phyloP scores from a whole-genome alignment of 2,888 invertebrate genomes.

The Empis livida region DNA sequence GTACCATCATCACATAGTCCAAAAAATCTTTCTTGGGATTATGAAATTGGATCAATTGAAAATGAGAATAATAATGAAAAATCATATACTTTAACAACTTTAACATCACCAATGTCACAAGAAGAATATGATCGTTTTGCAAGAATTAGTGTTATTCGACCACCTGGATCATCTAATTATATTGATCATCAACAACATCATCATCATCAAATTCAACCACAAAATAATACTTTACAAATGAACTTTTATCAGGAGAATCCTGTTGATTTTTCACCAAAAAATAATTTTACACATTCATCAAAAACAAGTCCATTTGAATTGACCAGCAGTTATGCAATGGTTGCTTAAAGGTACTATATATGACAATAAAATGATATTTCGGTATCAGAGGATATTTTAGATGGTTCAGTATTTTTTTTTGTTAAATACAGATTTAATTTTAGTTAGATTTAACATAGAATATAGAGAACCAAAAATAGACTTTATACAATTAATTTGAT shows the following conservation, averaged over 20 bases:
- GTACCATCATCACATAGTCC: neutral
- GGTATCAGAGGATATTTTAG: too few species aligned
- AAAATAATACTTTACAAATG: conserved; percentile 14
- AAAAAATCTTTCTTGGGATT: neutral
- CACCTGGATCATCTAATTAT: conserved; percentile 13
- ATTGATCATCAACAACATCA: neutral
- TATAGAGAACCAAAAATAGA: too few species aligned
- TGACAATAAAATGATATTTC: too few species aligned
- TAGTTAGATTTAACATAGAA: too few species aligned
- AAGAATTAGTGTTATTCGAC: conserved; percentile 29
- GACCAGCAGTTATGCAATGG: conserved; percentile 32
- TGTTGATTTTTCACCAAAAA: conserved; percentile 34
- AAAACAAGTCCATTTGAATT: conserved; percentile 34
- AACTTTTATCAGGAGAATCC: conserved; percentile 27
- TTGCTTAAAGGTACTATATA: conserved; percentile 8
- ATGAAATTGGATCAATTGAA: neutral
- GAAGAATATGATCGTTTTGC: conserved; percentile 27
- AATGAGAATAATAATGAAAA: conserved; percentile 13
- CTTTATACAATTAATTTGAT: too few species aligned
- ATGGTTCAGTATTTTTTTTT: too few species aligned
- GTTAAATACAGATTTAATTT: too few species aligned
- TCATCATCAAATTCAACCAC: conserved; percentile 13
- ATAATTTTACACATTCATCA: conserved; percentile 32
- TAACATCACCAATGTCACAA: conserved; percentile 20
- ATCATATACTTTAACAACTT: conserved; percentile 22